Evolutionary conservation across 2,888 invertebrate genomes (phyloP).

Genomic region (Nowickia ferox): DNA sequence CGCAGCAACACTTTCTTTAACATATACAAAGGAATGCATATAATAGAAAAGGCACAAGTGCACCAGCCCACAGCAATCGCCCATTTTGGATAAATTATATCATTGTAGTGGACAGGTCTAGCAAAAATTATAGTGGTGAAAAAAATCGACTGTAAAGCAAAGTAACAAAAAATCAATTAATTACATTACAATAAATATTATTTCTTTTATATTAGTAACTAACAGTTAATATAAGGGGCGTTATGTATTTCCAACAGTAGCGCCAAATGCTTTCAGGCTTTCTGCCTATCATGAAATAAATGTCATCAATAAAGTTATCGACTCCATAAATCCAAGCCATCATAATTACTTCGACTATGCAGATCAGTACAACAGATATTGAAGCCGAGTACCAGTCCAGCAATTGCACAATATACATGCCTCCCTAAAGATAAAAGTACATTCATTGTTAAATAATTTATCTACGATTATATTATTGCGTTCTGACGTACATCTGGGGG

Average conservation of each 20-base stretch:
- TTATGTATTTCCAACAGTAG: conserved; percentile 88
- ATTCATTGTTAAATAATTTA: not conserved
- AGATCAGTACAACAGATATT: conserved; percentile 90
- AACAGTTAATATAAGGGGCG: conserved; percentile 88
- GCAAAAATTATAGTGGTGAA: conserved; percentile 86
- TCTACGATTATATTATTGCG: not conserved
- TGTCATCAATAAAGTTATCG: conserved; percentile 86
- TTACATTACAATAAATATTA: not conserved
- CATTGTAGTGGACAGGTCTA: conserved; percentile 85
- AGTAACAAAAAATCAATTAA: conserved; percentile 1
- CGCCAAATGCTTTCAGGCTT: conserved; percentile 87
- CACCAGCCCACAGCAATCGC: conserved; percentile 86
- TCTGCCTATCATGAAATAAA: conserved; percentile 88
- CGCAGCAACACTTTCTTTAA: conserved; percentile 84
- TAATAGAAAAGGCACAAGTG: conserved; percentile 88
- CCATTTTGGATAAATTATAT: conserved; percentile 85
- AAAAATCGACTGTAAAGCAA: conserved; percentile 86
- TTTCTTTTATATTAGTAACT: conserved; percentile 72
- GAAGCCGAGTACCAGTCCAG: conserved; percentile 95
- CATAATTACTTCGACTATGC: conserved; percentile 90
- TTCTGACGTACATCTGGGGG: not conserved
- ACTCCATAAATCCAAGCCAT: conserved; percentile 93
- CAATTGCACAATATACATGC: conserved; percentile 92
- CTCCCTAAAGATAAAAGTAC: conserved; percentile 86
- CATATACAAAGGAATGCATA: conserved; percentile 89